These are phyloP conservation scores for Pangasius krempfi DNA, from an alignment of 2,797 vertebrate species.

Conservation along the genomic window DNA sequence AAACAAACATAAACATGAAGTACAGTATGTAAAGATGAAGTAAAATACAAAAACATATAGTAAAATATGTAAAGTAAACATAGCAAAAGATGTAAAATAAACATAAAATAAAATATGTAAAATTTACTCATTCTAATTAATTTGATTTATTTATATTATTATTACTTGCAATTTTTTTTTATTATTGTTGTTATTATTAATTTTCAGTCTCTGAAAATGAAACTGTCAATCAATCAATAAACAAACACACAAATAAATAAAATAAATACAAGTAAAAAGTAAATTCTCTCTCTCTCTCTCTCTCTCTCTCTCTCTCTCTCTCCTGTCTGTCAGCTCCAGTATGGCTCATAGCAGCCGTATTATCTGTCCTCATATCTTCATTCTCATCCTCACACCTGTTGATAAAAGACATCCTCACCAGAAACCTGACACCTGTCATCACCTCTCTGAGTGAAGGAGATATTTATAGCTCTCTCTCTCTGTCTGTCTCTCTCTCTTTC, in stretches of 20 bases:
- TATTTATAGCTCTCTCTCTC: slow-evolving; percentile 37
- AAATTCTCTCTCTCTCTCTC: neutral
- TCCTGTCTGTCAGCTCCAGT: slow-evolving; percentile 26
- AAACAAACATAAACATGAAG: neutral
- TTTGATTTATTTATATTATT: neutral
- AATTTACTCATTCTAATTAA: neutral
- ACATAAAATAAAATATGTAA: neutral
- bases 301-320: slow-evolving; percentile 52
- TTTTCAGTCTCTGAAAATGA: neutral
- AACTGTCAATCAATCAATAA: neutral
- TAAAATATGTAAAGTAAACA: neutral
- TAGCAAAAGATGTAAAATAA: neutral
- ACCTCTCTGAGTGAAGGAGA: slow-evolving; percentile 53
- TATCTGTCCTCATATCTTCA: slow-evolving; percentile 76
- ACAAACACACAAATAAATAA: neutral
- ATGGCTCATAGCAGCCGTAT: slow-evolving; percentile 1
- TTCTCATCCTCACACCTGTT: slow-evolving; percentile 79
- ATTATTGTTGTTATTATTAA: neutral
- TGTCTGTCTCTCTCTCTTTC: slow-evolving; percentile 25
- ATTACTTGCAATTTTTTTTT: neutral
- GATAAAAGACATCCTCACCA: slow-evolving; percentile 75
- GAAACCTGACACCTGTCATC: slow-evolving; percentile 69
- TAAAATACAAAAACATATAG: neutral
- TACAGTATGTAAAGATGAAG: neutral
- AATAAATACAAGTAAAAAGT: neutral